A percentile compares a stretch with the other conserved stretches of the same genome.
Conservation (phyloP, 1,140 invertebrate species). For the Littorina saxatilis region DNA sequence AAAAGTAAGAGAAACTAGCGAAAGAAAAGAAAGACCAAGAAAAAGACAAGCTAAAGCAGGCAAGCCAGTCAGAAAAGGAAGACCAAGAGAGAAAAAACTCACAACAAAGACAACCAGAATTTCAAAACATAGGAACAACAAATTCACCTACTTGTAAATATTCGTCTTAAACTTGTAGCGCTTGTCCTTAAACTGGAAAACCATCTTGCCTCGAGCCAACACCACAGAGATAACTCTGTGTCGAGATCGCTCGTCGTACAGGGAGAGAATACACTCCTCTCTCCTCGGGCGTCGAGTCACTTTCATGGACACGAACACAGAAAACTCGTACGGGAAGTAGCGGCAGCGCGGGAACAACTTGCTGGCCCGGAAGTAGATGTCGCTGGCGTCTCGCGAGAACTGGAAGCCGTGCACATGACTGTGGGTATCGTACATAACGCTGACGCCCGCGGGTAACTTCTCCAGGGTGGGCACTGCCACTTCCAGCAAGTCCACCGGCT, state of each 20-base stretch:
- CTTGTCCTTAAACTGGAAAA: constrained; percentile 64
- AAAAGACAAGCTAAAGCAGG: too few species aligned
- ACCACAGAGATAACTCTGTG: constrained; percentile 55
- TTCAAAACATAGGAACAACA: too few species aligned
- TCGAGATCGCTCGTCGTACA: constrained; percentile 39
- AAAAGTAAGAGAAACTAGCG: too few species aligned
- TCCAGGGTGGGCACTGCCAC: constrained; percentile 58
- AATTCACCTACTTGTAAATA: constrained; percentile 18
- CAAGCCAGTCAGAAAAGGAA: neutral
- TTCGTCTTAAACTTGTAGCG: constrained; percentile 58
- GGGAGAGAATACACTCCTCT: constrained; percentile 62
- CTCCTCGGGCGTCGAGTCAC: constrained; percentile 39
- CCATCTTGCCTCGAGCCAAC: constrained; percentile 54
- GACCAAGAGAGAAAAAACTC: neutral
- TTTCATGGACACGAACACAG: constrained; percentile 67
- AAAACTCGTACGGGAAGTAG: constrained; percentile 71
- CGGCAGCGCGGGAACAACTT: constrained; percentile 59
- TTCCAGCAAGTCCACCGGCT: constrained; percentile 58
- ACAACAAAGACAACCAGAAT: too few species aligned
- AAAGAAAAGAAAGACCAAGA: too few species aligned
- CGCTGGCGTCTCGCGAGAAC: constrained; percentile 52
- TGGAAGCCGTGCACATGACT: constrained; percentile 66
- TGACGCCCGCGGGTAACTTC: constrained; percentile 62
- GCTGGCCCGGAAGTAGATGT: constrained; percentile 54
- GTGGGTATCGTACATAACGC: constrained; percentile 59